These are phyloP conservation scores for Encarsia formosa DNA, from an alignment of 2,888 invertebrate species.

Conservation along the genomic window DNA sequence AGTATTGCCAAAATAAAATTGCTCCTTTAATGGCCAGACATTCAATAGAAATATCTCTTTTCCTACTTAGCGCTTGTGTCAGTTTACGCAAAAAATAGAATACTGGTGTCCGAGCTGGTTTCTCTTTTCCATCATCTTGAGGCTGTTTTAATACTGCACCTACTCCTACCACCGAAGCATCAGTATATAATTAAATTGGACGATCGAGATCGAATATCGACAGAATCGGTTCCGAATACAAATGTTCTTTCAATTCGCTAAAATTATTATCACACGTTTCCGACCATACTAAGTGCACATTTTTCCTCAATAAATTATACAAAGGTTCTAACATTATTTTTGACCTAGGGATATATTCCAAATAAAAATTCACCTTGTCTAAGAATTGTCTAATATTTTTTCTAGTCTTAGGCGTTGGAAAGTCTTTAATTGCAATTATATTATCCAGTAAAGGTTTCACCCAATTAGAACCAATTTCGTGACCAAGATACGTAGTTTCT, in stretches of 20 bases:
- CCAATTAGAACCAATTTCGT: neutral
- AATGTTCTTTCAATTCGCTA: conserved; percentile 23
- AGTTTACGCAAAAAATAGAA: conserved; percentile 27
- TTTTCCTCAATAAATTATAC: conserved; percentile 27
- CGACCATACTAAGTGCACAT: conserved; percentile 26
- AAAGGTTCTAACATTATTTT: conserved; percentile 19
- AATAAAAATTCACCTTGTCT: neutral
- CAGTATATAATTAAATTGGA: conserved; percentile 27
- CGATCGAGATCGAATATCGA: conserved; percentile 28
- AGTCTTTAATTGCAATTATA: neutral
- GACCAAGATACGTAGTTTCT: neutral
- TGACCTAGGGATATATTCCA: too few species aligned
- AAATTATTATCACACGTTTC: conserved; percentile 21
- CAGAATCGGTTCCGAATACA: conserved; percentile 26
- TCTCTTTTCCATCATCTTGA: conserved; percentile 17
- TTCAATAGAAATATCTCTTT: conserved; percentile 29
- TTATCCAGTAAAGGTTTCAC: neutral
- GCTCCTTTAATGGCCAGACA: conserved; percentile 29
- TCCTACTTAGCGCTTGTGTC: conserved; percentile 14
- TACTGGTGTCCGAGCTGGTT: too few species aligned
- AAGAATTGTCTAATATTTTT: neutral
- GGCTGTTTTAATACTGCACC: too few species aligned
- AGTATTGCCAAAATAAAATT: conserved; percentile 28
- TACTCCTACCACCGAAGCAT: conserved; percentile 27
- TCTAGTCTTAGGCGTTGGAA: too few species aligned